A percentile compares a stretch with the other conserved stretches of the same genome.
Conservation (phyloP, 2,888 invertebrate species). For the Polydrusus tereticollis region DNA sequence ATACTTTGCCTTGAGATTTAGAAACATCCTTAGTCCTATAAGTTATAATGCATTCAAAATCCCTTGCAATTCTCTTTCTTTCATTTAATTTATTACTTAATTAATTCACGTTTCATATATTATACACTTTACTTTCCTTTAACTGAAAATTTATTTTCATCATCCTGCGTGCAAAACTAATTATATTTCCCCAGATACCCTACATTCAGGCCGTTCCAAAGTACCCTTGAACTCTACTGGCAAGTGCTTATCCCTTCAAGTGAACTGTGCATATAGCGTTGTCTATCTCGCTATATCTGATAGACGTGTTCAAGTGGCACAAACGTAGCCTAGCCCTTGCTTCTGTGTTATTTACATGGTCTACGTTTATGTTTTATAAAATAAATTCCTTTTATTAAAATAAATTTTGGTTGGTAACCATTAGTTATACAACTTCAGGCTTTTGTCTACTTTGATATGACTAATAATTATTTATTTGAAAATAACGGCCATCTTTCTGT, state of each 20-base stretch:
- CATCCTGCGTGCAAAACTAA: slow-evolving; percentile 25
- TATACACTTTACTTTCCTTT: no score
- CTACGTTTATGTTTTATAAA: neutral
- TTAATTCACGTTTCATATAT: no score
- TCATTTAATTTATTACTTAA: no score
- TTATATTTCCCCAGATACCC: slow-evolving; percentile 35
- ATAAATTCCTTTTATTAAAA: neutral
- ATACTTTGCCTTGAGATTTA: no score
- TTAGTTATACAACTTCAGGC: no score
- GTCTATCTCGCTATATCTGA: slow-evolving; percentile 43
- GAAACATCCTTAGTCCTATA: no score
- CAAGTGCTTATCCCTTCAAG: slow-evolving; percentile 41
- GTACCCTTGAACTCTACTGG: slow-evolving; percentile 27
- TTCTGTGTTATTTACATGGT: neutral
- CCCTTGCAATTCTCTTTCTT: no score
- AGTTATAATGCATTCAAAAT: no score
- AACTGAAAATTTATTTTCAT: neutral
- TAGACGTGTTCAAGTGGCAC: slow-evolving; percentile 45
- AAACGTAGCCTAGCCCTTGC: slow-evolving; percentile 29
- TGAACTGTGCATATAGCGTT: slow-evolving; percentile 27
- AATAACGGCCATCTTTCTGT: no score
- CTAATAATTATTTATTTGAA: no score
- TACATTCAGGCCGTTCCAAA: slow-evolving; percentile 14
- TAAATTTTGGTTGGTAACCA: no score
- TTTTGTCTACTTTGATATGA: no score